Conservation (phyloP, 2,888 invertebrate genomes). For the Cataglyphis livida region DNA sequence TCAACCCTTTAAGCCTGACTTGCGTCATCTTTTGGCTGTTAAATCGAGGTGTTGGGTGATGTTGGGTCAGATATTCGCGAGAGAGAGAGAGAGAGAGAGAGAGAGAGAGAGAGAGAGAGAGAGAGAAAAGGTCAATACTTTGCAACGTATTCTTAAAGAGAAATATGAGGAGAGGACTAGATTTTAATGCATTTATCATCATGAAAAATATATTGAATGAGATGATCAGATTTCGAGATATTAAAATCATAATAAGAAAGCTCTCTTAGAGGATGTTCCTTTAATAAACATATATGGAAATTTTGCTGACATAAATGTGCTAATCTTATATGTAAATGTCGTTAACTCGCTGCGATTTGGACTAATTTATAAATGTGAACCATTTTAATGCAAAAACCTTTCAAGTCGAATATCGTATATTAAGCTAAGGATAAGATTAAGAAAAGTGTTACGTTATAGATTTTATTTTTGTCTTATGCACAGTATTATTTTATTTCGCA, state of each 20-base stretch:
- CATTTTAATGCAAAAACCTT: conserved; percentile 1
- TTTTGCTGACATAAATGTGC: conserved; percentile 5
- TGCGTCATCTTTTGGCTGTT: neutral
- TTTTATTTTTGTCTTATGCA: conserved; percentile 10
- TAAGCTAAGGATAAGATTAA: conserved; percentile 8
- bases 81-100: too few relatives aligned
- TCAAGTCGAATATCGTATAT: neutral
- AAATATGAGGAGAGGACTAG: neutral
- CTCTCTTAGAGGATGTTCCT: neutral
- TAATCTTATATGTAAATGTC: conserved; percentile 35
- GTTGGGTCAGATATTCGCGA: conserved; percentile 7
- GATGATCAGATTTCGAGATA: neutral
- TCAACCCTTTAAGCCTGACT: neutral
- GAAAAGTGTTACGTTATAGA: neutral
- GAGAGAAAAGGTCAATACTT: conserved; percentile 20
- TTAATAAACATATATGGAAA: neutral
- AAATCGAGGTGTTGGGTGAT: conserved; percentile 5
- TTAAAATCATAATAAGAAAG: neutral
- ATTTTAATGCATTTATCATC: neutral
- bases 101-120: neutral
- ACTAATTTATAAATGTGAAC: too few relatives aligned
- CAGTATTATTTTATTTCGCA: conserved; percentile 26
- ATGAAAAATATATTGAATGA: neutral
- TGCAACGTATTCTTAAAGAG: neutral
- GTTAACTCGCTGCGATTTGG: neutral